phyloP scores from a whole-genome alignment of 2,888 invertebrate species.

The Rhimphoctona megacephalus region DNA sequence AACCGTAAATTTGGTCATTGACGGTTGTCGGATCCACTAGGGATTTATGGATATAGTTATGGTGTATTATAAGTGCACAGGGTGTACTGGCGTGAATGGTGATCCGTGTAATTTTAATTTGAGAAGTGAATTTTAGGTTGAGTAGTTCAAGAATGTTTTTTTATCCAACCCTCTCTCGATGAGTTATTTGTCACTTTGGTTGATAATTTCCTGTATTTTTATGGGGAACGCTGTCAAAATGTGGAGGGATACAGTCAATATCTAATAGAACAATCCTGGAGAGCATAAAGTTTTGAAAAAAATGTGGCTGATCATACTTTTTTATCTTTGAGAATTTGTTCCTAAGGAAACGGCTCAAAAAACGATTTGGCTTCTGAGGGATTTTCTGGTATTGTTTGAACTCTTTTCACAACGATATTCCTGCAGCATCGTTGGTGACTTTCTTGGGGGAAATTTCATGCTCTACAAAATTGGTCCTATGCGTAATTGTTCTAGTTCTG shows the following conservation, averaged over 20 bases:
- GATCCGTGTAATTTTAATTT: background rate
- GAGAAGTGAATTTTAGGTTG: background rate
- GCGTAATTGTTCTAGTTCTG: background rate
- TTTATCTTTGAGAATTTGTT: background rate
- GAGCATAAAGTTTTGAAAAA: background rate
- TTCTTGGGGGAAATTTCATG: background rate
- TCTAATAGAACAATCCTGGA: no score
- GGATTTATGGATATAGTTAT: no score
- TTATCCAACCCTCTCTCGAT: background rate
- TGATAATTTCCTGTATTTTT: no score
- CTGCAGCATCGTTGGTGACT: background rate
- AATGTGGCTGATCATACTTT: background rate
- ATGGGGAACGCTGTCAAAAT: no score
- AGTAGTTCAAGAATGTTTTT: background rate
- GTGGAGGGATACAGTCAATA: no score
- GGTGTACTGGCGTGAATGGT: no score
- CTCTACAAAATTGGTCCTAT: background rate
- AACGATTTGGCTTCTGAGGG: no score
- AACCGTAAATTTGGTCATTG: no score
- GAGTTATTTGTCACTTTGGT: background rate
- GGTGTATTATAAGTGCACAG: no score
- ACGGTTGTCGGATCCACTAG: no score
- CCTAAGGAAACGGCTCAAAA: background rate
- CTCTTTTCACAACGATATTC: no score
- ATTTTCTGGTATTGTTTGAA: background rate